Percentiles rank a stretch among this genome's conserved stretches.
phyloP scores from a whole-genome alignment of 2,113 vertebrate genomes.

The Pelusios castaneus region DNA sequence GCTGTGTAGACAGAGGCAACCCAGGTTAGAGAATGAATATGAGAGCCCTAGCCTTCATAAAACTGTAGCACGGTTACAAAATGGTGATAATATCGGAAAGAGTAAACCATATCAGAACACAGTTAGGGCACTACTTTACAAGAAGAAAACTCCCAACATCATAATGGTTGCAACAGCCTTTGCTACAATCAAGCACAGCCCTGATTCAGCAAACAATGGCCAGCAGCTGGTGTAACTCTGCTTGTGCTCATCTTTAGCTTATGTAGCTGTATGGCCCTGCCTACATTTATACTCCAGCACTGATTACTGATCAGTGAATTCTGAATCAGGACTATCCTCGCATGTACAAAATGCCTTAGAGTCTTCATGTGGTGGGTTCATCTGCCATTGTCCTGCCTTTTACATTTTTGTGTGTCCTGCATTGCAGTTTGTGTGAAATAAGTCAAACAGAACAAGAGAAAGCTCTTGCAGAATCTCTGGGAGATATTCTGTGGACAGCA shows the following conservation, averaged over 20 bases:
- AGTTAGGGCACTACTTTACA: neutral
- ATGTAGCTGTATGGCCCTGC: neutral
- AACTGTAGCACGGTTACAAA: neutral
- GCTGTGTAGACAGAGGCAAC: neutral
- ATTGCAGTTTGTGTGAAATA: conserved; percentile 71
- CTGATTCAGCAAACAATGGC: neutral
- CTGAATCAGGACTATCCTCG: neutral
- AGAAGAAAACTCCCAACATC: neutral
- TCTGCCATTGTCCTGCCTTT: neutral
- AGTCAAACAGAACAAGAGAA: conserved; percentile 73
- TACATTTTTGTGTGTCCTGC: neutral
- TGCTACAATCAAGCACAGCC: neutral
- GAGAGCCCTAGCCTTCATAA: neutral
- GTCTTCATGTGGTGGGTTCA: neutral
- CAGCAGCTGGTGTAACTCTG: neutral
- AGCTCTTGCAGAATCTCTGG: conserved; percentile 71
- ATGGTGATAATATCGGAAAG: neutral
- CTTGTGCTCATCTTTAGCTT: neutral
- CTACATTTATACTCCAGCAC: neutral
- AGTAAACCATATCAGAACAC: neutral
- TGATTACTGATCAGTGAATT: neutral
- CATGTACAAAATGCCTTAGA: neutral
- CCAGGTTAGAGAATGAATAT: neutral
- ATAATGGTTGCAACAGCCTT: neutral
- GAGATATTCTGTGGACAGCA: conserved; percentile 85